Evolutionary conservation across 2,888 invertebrate species (phyloP).

Genomic region (Drosophila formosana): DNA sequence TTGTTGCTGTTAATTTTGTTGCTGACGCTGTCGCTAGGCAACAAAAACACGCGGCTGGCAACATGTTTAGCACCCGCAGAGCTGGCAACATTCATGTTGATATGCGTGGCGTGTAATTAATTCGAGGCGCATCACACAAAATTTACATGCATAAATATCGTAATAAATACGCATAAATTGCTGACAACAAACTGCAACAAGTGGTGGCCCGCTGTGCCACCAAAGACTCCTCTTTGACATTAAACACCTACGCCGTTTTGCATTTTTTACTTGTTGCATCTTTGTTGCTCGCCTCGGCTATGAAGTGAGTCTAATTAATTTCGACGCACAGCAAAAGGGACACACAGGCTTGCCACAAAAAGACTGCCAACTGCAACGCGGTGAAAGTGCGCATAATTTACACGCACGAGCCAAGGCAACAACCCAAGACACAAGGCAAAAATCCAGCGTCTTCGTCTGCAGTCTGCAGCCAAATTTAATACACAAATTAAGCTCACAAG

Average conservation of each 20-base stretch:
- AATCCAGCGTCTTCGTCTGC: not conserved
- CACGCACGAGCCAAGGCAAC: conserved; percentile 62
- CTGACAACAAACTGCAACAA: conserved; percentile 63
- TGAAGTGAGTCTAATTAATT: conserved; percentile 70
- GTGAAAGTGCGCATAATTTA: conserved; percentile 79
- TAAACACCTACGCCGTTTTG: conserved; percentile 64
- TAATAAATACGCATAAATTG: conserved; percentile 70
- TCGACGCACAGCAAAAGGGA: conserved; percentile 64
- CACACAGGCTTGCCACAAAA: conserved; percentile 42
- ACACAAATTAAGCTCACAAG: conserved; percentile 52
- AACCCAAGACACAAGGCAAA: conserved; percentile 1
- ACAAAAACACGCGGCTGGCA: conserved; percentile 28
- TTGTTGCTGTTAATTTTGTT: not conserved
- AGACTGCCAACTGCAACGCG: conserved; percentile 43
- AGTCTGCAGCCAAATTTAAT: conserved; percentile 35
- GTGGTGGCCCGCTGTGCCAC: conserved; percentile 31
- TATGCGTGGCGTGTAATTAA: conserved; percentile 69
- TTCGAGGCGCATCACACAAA: conserved; percentile 59
- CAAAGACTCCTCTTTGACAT: conserved; percentile 40
- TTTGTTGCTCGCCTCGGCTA: conserved; percentile 23
- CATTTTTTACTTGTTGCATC: not conserved
- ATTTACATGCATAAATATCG: conserved; percentile 60
- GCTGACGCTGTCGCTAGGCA: conserved; percentile 7
- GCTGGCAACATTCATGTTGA: conserved; percentile 71
- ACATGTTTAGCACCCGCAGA: conserved; percentile 63